Evolutionary conservation across 2,888 invertebrate species (phyloP), one percentile per base, ranked within the genome.

Genomic region (Lutraria lutraria): DNA sequence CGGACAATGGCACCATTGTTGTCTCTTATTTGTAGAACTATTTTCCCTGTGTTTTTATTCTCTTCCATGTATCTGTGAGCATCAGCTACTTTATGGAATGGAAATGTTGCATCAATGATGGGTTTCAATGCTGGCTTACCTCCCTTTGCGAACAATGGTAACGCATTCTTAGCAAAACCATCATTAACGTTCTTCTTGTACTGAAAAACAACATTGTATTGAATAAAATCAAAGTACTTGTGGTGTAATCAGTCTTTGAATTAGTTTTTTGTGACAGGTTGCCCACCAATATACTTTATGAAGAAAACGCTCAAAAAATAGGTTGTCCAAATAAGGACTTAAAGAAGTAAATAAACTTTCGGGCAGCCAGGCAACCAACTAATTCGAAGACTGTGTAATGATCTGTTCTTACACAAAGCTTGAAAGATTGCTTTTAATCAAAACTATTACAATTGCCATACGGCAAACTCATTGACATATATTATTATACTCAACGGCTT

Each of bases 1-100:
- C 88, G 92, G 25, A 95, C 85, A 80, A 93, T 89, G n/a, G 93
- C 91, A 52, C 93, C 91, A 1, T 89, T 86, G 21, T 94, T 93
- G 25, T 93, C 88, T 12, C 90, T 53, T 15, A 96, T 94, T 87
- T 94, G 88, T 8, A 96, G 81, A 8, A 96, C 89, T 56, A 96
- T 96, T 92, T 96, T 96, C 4, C 96, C 96, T 8, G 94, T 94
- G 88, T 96, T 96, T 43, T 93, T 89, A 89, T 96, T 96, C 13
- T 93, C 90, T 85, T 96, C 96, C 96, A 96, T 96, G 81, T 92
- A 83, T 34, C 86, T 87, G 86, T 96, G 96, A 16, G 96, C 96
- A 21, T 95, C 94, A 4, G 93, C 91, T 21, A 96, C 94, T 54
- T 96, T 89, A 10, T 94, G 93, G 29, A 96, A 91, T 31, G 95